A percentile compares a stretch with the other conserved stretches of the same genome.
These are phyloP conservation scores for Bradynema listronoti DNA, from an alignment of 1,140 invertebrate genomes.

Conservation along the genomic window DNA sequence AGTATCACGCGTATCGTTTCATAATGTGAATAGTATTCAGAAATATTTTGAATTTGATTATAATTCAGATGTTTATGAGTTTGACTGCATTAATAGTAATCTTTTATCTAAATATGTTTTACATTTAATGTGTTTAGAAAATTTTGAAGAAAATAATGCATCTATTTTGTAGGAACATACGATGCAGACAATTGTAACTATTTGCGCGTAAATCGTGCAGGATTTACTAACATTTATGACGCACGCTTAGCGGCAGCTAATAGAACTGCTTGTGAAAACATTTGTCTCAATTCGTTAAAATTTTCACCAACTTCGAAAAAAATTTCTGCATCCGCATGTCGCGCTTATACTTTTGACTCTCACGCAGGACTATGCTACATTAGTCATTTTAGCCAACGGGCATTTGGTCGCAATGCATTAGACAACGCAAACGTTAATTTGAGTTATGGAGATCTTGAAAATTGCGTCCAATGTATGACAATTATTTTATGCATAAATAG, in stretches of 20 bases:
- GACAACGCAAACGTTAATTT: slow-evolving; percentile 20
- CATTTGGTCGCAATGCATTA: slow-evolving; percentile 27
- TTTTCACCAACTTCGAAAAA: not conserved
- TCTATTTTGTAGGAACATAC: slow-evolving; percentile 12
- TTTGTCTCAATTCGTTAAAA: slow-evolving; percentile 20
- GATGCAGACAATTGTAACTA: slow-evolving; percentile 20
- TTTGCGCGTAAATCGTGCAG: slow-evolving; percentile 28
- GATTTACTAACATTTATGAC: slow-evolving; percentile 27
- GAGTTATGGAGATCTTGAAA: slow-evolving; percentile 21
- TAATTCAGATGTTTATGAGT: slow-evolving; percentile 25
- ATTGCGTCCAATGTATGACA: slow-evolving; percentile 26
- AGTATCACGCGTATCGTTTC: slow-evolving; percentile 17
- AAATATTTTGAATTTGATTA: slow-evolving; percentile 22
- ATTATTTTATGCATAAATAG: no score
- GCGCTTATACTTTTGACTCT: slow-evolving; percentile 28
- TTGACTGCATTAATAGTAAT: slow-evolving; percentile 27
- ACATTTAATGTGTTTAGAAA: slow-evolving; percentile 4
- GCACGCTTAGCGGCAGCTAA: slow-evolving; percentile 13
- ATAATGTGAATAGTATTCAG: slow-evolving; percentile 30
- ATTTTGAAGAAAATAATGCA: not conserved
- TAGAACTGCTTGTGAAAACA: slow-evolving; percentile 10
- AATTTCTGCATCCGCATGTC: slow-evolving; percentile 11
- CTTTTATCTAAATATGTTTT: not conserved
- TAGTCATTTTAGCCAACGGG: slow-evolving; percentile 13
- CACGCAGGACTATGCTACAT: slow-evolving; percentile 17